Percentiles rank a stretch among this genome's conserved stretches.
These are phyloP conservation scores for Capra hircus DNA, from an alignment of 2,113 vertebrate species.

Conservation along the genomic window DNA sequence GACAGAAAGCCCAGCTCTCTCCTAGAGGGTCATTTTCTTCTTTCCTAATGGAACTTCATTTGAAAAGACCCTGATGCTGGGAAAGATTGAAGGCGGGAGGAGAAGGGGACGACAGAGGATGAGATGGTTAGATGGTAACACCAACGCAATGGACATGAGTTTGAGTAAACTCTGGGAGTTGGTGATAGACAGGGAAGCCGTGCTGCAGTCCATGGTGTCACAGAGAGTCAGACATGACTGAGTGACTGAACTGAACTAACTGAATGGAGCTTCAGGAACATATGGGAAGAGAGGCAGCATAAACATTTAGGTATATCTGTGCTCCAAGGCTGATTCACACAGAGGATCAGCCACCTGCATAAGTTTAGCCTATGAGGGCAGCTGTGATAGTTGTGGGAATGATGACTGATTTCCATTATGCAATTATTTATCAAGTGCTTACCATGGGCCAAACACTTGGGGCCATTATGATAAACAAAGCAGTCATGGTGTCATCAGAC, in stretches of 20 bases:
- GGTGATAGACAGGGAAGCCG: background rate
- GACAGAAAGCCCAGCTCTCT: background rate
- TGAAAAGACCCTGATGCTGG: background rate
- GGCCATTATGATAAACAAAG: background rate
- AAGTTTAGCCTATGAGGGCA: background rate
- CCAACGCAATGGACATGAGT: rapidly evolving
- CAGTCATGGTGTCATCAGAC: background rate
- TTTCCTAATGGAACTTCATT: background rate
- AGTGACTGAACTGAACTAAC: background rate
- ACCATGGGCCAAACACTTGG: background rate
- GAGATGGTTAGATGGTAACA: background rate
- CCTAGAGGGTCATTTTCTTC: background rate
- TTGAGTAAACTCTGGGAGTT: background rate
- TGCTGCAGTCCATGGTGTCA: background rate
- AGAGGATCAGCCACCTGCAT: background rate
- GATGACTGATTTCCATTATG: background rate
- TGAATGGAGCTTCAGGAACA: background rate
- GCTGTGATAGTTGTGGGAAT: background rate
- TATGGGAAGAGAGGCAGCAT: background rate
- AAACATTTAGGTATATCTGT: background rate
- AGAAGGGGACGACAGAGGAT: background rate
- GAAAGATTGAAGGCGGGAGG: background rate
- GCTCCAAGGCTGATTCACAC: conserved; percentile 1
- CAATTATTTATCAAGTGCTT: background rate
- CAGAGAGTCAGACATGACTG: background rate